phyloP scores from a whole-genome alignment of 2,113 vertebrate species.

The Grammomys dolichurus region DNA sequence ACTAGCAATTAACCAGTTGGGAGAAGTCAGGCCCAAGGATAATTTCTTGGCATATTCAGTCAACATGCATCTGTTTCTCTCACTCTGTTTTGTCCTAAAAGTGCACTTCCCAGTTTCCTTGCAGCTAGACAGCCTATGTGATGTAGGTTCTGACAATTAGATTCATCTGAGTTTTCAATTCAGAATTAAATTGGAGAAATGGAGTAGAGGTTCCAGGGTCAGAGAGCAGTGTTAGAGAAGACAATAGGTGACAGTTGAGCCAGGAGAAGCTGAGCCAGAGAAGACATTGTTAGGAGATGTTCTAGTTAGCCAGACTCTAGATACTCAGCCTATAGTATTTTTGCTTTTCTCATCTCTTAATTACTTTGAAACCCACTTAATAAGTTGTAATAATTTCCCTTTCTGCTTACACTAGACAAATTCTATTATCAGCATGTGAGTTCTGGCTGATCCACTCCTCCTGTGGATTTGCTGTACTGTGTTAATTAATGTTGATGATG shows the following conservation, averaged over 20 bases:
- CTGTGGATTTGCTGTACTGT: neutral
- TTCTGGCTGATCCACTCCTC: neutral
- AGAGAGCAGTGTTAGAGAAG: no score
- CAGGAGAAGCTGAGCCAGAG: neutral
- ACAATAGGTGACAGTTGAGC: no score
- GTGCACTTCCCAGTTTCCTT: neutral
- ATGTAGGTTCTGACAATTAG: neutral
- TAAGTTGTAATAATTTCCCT: constrained; percentile 23
- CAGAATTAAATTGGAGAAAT: constrained; percentile 1
- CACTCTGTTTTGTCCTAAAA: neutral
- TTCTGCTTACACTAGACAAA: constrained; percentile 4
- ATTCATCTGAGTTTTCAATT: neutral
- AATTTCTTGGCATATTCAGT: neutral
- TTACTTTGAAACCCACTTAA: neutral
- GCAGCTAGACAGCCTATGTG: neutral
- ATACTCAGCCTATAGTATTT: neutral
- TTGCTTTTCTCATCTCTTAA: constrained; percentile 14
- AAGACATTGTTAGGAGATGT: neutral
- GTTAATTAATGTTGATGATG: constrained; percentile 37
- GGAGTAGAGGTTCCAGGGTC: no score
- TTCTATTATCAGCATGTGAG: neutral
- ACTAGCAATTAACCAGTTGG: neutral
- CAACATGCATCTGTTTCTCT: neutral
- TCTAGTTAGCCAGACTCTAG: neutral
- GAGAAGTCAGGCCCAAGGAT: neutral